Evolutionary conservation across 2,113 vertebrate genomes (phyloP), one percentile per base, ranked within the genome.

Genomic region (Camelus dromedarius): DNA sequence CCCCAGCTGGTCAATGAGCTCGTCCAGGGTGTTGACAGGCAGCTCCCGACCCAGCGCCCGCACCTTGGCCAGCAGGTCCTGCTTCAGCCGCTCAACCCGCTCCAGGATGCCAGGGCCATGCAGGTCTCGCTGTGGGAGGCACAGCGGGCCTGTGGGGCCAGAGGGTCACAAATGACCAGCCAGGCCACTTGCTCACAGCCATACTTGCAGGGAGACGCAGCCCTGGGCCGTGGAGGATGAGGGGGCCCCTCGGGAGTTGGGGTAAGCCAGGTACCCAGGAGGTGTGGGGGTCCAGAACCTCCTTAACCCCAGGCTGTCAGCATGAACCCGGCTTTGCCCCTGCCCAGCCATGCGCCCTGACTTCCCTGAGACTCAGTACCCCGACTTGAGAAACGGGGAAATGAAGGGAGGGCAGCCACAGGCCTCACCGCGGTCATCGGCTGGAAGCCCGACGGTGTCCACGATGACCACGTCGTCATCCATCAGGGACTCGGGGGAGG

Each of bases 21-120:
- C 99, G 50, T 99, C 99, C 98, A 99, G 98, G 46, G 99, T 99
- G 92, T 99, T 99, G 81, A 99, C 99, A 87, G 99, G 99, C 99
- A 99, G 99, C 98, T 99, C 99, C 97, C 99, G 99, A 97, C 99
- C 99, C 97, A 99, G 99, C 24, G 97, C 96, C 62, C 99, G 98
- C 81, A 99, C 99, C 98, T 99, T 99, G 92, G 98, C 98, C 86
- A 99, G 98, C 46, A 99, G 99, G 46, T 98, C 98, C 96, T 99
- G 99, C 96, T 99, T 99, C 98, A 99, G 98, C 86, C 98, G 99
- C 86, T 99, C 99, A 3, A 99, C 99, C 0, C 98, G 97, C 26
- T 99, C 99, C 6, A 98, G 89, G 7, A 98, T 91, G 1, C 98
- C 96, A 0, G 96, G 96, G 76, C 98, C 46, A 0, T 98, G 98